Percentiles rank a stretch among this genome's conserved stretches.
These are phyloP conservation scores for Tenebrio molitor DNA, from an alignment of 1,140 invertebrate species.

Conservation along the genomic window DNA sequence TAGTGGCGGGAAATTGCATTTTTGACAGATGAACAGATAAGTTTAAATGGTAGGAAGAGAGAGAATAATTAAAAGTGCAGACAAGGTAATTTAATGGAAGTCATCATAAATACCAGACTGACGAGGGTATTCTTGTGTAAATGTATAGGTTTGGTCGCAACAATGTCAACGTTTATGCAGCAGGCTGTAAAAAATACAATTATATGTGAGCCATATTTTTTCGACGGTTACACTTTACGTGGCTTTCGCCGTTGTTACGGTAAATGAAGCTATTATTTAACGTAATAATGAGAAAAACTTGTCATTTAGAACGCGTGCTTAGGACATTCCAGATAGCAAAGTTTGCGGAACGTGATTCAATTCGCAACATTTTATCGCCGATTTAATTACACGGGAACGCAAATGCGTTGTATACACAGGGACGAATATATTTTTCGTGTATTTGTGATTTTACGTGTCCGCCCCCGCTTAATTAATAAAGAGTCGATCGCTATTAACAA, in stretches of 20 bases:
- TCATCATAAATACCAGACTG: too few relatives aligned
- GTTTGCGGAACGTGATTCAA: constrained; percentile 46
- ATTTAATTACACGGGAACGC: constrained; percentile 25
- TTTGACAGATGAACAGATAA: too few relatives aligned
- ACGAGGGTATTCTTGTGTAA: too few relatives aligned
- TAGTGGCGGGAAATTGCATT: too few relatives aligned
- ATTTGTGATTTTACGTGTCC: not conserved
- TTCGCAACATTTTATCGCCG: constrained; percentile 39
- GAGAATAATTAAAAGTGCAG: too few relatives aligned
- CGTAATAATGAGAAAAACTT: constrained; percentile 47
- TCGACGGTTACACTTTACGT: constrained; percentile 14
- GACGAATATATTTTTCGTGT: constrained; percentile 11
- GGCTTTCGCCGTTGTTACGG: constrained; percentile 20
- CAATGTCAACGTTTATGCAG: constrained; percentile 39
- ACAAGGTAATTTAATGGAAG: too few relatives aligned
- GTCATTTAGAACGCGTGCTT: constrained; percentile 41
- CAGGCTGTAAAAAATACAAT: constrained; percentile 36
- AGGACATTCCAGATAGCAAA: constrained; percentile 32
- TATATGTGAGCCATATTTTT: constrained; percentile 35
- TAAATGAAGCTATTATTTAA: constrained; percentile 44
- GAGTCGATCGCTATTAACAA: not conserved
- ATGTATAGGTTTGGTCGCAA: not conserved
- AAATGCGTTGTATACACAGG: not conserved
- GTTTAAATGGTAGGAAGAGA: too few relatives aligned
- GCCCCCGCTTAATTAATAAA: not conserved